These are phyloP conservation scores for Peribatodes rhomboidaria DNA, from an alignment of 2,888 invertebrate genomes.

Conservation along the genomic window DNA sequence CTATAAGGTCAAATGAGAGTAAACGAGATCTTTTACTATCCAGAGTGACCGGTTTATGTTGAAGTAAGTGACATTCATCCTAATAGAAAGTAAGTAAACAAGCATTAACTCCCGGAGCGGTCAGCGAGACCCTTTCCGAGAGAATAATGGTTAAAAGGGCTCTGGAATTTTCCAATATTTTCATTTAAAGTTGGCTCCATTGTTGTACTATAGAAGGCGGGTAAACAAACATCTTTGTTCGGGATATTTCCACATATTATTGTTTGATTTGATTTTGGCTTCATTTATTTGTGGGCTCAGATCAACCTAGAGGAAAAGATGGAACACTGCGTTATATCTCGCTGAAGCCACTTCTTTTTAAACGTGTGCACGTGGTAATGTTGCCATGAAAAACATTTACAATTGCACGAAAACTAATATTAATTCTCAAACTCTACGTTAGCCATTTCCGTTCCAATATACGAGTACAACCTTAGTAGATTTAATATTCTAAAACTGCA, in stretches of 20 bases:
- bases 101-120: slow-evolving; percentile 42
- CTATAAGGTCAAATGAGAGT: slow-evolving; percentile 70
- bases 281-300: slow-evolving; percentile 2
- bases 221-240: slow-evolving; percentile 29
- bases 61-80: slow-evolving; percentile 73
- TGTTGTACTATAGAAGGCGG: slow-evolving; percentile 25
- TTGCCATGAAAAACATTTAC: too few species aligned
- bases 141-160: slow-evolving; percentile 40
- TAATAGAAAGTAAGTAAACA: slow-evolving; percentile 57
- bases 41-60: slow-evolving; percentile 75
- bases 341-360: too few species aligned
- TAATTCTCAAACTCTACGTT: too few species aligned
- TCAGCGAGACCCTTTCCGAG: slow-evolving; percentile 35
- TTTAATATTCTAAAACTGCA: too few species aligned
- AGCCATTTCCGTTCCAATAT: too few species aligned
- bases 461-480: too few species aligned
- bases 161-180: slow-evolving; percentile 41
- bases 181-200: slow-evolving; percentile 34
- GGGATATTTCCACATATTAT: slow-evolving; percentile 12
- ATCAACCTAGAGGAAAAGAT: too few species aligned
- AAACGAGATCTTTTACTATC: slow-evolving; percentile 66
- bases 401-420: too few species aligned
- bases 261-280: slow-evolving; percentile 25
- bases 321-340: too few species aligned
- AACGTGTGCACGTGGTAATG: too few species aligned